Evolutionary conservation across 2,888 invertebrate species (phyloP).

Genomic region (Matsumyia berberina): DNA sequence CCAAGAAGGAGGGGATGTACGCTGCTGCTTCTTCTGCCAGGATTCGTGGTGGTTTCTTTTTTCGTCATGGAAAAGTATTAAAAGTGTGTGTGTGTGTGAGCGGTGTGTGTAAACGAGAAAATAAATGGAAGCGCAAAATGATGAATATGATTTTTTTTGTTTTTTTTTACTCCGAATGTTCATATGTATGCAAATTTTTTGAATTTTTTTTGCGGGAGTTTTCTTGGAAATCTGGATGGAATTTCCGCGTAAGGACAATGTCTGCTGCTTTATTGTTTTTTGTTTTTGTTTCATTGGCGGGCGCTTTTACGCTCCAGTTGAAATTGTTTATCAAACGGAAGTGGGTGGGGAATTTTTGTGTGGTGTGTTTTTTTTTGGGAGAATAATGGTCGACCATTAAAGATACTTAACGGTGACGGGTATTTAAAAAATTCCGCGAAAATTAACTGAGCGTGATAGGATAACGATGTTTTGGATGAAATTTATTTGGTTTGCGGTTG

Average conservation of each 20-base stretch:
- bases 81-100: slow-evolving; percentile 3
- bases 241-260: slow-evolving; percentile 46
- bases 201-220: slow-evolving; percentile 14
- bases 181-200: slow-evolving; percentile 47
- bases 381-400: slow-evolving; percentile 47
- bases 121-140: slow-evolving; percentile 54
- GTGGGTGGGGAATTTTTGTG: neutral
- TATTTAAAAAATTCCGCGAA: slow-evolving; percentile 21
- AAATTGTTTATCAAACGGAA: slow-evolving; percentile 37
- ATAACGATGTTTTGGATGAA: slow-evolving; percentile 20
- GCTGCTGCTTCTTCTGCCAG: neutral
- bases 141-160: slow-evolving; percentile 35
- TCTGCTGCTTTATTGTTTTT: slow-evolving; percentile 25
- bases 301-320: slow-evolving; percentile 36
- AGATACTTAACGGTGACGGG: slow-evolving; percentile 41
- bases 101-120: slow-evolving; percentile 45
- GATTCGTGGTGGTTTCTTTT: neutral
- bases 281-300: slow-evolving; percentile 11
- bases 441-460: slow-evolving; percentile 48
- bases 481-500: slow-evolving; percentile 16
- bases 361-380: slow-evolving; percentile 9
- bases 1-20: neutral
- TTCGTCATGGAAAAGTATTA: slow-evolving; percentile 24
- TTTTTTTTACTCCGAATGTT: slow-evolving; percentile 13
- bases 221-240: slow-evolving; percentile 41